These are phyloP conservation scores for Arbacia lixula DNA, from an alignment of 53 echinoderm and acorn worm genomes.

Conservation along the genomic window DNA sequence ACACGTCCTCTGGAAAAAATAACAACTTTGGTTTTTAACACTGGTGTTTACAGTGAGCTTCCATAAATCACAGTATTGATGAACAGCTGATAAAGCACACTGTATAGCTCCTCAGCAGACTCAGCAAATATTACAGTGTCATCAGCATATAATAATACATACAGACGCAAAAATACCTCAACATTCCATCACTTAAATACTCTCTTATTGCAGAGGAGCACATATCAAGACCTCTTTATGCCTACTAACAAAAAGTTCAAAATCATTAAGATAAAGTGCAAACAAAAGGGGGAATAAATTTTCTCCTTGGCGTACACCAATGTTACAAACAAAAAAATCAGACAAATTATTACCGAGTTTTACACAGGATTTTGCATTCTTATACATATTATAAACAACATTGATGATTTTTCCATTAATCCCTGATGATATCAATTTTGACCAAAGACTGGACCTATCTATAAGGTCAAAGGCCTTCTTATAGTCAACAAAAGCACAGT, in stretches of 20 bases:
- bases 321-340: slow-evolving; percentile 3
- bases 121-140: too few species aligned
- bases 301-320: background rate
- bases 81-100: background rate
- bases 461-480: slow-evolving; percentile 16
- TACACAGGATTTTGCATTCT: too few species aligned
- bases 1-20: slow-evolving; percentile 13
- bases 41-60: slow-evolving; percentile 2
- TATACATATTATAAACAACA: too few species aligned
- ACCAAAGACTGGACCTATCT: background rate
- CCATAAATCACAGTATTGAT: background rate
- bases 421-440: background rate
- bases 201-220: background rate
- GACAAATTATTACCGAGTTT: background rate
- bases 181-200: too few species aligned
- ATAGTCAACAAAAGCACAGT: slow-evolving; percentile 27
- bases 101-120: background rate
- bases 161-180: background rate
- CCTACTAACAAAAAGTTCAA: slow-evolving; percentile 25
- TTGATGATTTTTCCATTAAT: slow-evolving; percentile 24
- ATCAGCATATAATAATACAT: too few species aligned
- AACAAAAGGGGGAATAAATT: background rate
- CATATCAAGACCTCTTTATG: slow-evolving; percentile 29
- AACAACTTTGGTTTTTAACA: slow-evolving; percentile 45
- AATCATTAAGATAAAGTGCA: slow-evolving; percentile 25